phyloP scores from a whole-genome alignment of 37 sponge, comb jelly and placozoan genomes.

The Amphimedon queenslandica region DNA sequence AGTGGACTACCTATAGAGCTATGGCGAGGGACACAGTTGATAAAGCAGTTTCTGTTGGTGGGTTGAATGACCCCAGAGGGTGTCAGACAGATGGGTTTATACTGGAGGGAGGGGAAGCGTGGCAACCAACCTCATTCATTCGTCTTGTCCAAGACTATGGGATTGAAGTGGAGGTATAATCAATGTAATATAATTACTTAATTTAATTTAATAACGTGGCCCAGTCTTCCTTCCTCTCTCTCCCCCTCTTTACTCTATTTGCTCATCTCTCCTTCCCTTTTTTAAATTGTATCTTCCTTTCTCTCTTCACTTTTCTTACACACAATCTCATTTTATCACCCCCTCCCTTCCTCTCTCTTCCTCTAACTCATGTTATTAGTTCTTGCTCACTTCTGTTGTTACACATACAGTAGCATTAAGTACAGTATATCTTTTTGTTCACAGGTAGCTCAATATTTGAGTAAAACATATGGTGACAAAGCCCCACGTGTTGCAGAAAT shows the following conservation, averaged over 20 bases:
- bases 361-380: conserved; percentile 1
- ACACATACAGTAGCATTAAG: neutral
- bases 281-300: too few relatives aligned
- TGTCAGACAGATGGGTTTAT: conserved; percentile 74
- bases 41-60: conserved; percentile 51
- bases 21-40: conserved; percentile 95
- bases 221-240: neutral
- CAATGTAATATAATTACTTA: too few relatives aligned
- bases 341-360: too few relatives aligned
- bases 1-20: conserved; percentile 98
- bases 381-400: too few relatives aligned
- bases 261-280: too few relatives aligned
- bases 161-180: conserved; percentile 80
- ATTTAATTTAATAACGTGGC: too few relatives aligned
- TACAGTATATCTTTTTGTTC: neutral
- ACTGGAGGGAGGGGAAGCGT: conserved; percentile 89
- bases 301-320: too few relatives aligned
- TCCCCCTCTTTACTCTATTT: neutral
- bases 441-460: conserved; percentile 92
- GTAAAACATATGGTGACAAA: conserved; percentile 87
- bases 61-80: conserved; percentile 30
- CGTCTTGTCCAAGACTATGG: conserved; percentile 93
- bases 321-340: too few relatives aligned
- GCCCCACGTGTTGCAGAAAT: conserved; percentile 90
- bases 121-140: conserved; percentile 85